Evolutionary conservation across 2,888 invertebrate species (phyloP).

Genomic region (Habrosyne pyritoides): DNA sequence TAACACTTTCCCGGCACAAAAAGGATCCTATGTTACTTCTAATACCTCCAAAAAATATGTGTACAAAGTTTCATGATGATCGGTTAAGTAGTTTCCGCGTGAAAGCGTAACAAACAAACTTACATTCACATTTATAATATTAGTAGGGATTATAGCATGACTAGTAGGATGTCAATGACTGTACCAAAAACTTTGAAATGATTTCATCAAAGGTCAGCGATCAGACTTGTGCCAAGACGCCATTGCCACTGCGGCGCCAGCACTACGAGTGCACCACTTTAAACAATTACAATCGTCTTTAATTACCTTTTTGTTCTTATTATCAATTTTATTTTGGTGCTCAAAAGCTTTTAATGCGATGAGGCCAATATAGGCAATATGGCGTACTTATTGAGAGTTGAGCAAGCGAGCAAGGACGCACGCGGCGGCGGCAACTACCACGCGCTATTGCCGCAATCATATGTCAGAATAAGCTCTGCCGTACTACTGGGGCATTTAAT

Average conservation of each 20-base stretch:
- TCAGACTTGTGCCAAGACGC: slow-evolving; percentile 39
- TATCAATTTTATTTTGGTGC: slow-evolving; percentile 46
- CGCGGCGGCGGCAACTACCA: slow-evolving; percentile 31
- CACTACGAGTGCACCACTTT: slow-evolving; percentile 33
- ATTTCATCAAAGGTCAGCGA: slow-evolving; percentile 60
- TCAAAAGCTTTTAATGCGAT: slow-evolving; percentile 73
- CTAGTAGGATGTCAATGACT: slow-evolving; percentile 16
- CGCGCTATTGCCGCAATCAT: slow-evolving; percentile 41
- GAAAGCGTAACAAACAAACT: too few species aligned
- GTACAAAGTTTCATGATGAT: too few species aligned
- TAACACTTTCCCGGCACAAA: too few species aligned
- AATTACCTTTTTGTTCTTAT: slow-evolving; percentile 67
- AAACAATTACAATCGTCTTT: slow-evolving; percentile 61
- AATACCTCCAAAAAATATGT: too few species aligned
- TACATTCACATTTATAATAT: too few species aligned
- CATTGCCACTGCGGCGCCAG: slow-evolving; percentile 25
- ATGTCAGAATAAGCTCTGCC: neutral
- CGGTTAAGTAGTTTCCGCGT: too few species aligned
- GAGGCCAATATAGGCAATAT: slow-evolving; percentile 50
- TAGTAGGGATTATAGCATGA: too few species aligned
- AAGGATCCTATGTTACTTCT: too few species aligned
- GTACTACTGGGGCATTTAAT: neutral
- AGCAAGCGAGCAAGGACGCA: slow-evolving; percentile 73
- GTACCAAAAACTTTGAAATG: slow-evolving; percentile 64
- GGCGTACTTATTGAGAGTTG: slow-evolving; percentile 66